A percentile compares a stretch with the other conserved stretches of the same genome.
Conservation (phyloP, 2,113 vertebrate genomes). For the Ictalurus punctatus region DNA sequence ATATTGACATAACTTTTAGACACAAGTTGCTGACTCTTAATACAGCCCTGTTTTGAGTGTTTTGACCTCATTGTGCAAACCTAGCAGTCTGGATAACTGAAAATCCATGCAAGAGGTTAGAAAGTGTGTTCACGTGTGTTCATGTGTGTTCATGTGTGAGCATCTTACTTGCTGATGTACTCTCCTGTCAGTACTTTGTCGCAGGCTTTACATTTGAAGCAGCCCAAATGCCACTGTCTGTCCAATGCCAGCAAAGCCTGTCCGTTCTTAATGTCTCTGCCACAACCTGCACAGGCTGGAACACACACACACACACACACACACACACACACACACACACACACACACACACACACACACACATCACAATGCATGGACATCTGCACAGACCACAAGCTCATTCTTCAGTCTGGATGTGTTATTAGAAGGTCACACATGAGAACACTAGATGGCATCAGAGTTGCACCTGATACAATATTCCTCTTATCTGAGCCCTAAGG, state of each 20-base stretch:
- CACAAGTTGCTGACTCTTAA: neutral
- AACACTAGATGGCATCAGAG: neutral
- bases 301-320: constrained; percentile 60
- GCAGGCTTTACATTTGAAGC: constrained; percentile 94
- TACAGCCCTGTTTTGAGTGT: neutral
- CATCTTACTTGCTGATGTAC: constrained; percentile 96
- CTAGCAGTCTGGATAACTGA: neutral
- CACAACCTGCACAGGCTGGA: constrained; percentile 89
- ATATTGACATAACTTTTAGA: too few species aligned
- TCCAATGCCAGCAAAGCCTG: constrained; percentile 91
- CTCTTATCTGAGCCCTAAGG: neutral
- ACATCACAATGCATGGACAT: neutral
- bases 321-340: constrained; percentile 52
- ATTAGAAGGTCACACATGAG: neutral
- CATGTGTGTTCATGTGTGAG: constrained; percentile 7
- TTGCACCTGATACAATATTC: neutral
- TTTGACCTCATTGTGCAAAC: neutral
- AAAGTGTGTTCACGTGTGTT: neutral
- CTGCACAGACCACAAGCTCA: neutral
- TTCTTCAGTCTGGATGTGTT: neutral
- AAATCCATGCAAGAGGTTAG: neutral
- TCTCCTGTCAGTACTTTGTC: constrained; percentile 88
- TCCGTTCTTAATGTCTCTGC: constrained; percentile 94
- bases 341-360: constrained; percentile 48
- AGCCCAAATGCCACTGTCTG: constrained; percentile 94